Base-by-base conservation (phyloP, 2,888 invertebrate genomes). In the Theodoxus fluviatilis region DNA sequence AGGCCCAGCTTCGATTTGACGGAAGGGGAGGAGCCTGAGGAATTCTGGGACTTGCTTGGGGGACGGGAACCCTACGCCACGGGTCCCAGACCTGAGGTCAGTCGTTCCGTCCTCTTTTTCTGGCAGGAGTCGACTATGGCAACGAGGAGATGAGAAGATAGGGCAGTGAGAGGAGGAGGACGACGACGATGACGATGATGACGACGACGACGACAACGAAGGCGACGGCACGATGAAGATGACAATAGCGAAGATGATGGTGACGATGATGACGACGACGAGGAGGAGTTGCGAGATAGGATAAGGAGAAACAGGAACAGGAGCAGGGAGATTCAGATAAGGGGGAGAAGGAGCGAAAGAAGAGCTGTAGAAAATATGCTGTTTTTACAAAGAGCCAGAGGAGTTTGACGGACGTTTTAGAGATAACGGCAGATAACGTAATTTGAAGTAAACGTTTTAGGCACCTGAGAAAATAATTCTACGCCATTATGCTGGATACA, bases 41-140 rank as follows among this genome's bases (percentile, higher is more conserved):
- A 92, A 73, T 94, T 95, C 87, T 94, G 94, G 93, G 86, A 90
- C 15, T 90, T 91, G n/a, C 87, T 95, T 47, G 94, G 93, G 57
- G 94, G 93, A 65, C 90, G 91, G 76, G 90, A 90, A 35, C 76
- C 89, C 77, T 89, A 91, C 88, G 86, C 88, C 28, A 87, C 84
- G 35, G 86, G 87, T 2, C 59, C 57, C 31, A 61, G 72, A 40
- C 65, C 69, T 6, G 71, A 76, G 76, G 79, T 79, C 52, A 63
- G 47, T n/a, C n/a, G n/a, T n/a, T n/a, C n/a, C n/a, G n/a, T n/a
- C n/a, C 15, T 61, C 31, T 33, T 33, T 61, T 22, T 43, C 15
- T 71, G 22, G 40, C 70, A 75, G 75, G 69, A n/a, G n/a, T n/a
- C n/a, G n/a, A n/a, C n/a, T n/a, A n/a, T n/a, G n/a, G n/a, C n/a